Percentiles rank a stretch among this genome's conserved stretches.
Evolutionary conservation across 2,797 vertebrate species (phyloP).

Genomic region (Clarias platycephalus): DNA sequence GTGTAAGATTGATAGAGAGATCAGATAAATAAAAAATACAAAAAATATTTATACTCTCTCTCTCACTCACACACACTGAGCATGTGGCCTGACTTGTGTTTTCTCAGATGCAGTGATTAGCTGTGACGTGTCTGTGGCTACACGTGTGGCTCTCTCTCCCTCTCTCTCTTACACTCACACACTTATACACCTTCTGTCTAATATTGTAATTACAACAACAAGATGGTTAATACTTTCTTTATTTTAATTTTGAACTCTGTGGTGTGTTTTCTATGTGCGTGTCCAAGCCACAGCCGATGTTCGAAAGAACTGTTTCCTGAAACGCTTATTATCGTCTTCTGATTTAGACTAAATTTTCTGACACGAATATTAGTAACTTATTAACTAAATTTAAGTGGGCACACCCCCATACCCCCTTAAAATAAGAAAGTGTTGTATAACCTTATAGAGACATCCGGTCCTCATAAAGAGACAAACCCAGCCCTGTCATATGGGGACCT

Average conservation of each 20-base stretch:
- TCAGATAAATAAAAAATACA: too few species aligned
- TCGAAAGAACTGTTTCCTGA: background rate
- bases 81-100: slow-evolving; percentile 5
- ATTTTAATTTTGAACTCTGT: background rate
- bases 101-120: slow-evolving; percentile 13
- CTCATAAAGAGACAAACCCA: background rate
- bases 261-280: background rate
- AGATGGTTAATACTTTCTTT: background rate
- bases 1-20: too few species aligned
- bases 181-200: slow-evolving; percentile 15
- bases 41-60: background rate
- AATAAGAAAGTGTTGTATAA: background rate
- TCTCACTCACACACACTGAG: background rate
- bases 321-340: background rate
- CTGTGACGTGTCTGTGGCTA: background rate
- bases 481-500: background rate
- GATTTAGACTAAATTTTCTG: background rate
- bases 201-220: background rate
- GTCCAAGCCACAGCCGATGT: background rate
- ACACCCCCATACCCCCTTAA: too few species aligned
- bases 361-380: background rate
- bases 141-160: background rate
- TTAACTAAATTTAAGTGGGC: background rate
- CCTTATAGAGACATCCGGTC: background rate
- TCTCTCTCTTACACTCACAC: background rate